These are phyloP conservation scores for Littorina saxatilis DNA, from an alignment of 1,140 invertebrate species.

Conservation along the genomic window DNA sequence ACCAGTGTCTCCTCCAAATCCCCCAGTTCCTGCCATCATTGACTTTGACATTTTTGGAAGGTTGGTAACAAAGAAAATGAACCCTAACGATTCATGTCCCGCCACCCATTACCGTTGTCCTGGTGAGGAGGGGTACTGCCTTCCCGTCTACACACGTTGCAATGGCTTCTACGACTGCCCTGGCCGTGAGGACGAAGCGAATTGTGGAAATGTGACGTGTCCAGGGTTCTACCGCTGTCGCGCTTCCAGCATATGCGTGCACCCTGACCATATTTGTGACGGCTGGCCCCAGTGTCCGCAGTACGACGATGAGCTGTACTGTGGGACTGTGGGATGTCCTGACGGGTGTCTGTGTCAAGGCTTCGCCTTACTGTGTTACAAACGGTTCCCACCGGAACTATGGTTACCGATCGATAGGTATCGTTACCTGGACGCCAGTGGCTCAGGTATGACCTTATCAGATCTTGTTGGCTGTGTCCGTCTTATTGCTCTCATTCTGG, in stretches of 20 bases:
- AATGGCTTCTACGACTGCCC: conserved; percentile 13
- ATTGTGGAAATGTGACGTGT: not conserved
- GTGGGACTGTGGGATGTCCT: not conserved
- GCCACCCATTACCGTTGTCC: conserved; percentile 4
- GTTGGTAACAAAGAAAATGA: not conserved
- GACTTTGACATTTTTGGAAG: not conserved
- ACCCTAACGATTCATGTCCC: not conserved
- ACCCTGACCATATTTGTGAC: conserved; percentile 4
- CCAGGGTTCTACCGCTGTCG: conserved; percentile 11
- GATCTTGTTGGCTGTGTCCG: not conserved
- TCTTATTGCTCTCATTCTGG: not conserved
- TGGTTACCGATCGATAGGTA: not conserved
- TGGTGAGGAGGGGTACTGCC: not conserved
- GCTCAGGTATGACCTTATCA: not conserved
- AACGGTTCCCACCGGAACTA: not conserved
- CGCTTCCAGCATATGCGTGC: not conserved
- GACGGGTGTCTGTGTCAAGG: conserved; percentile 20
- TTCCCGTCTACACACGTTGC: not conserved
- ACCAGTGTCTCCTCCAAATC: not conserved
- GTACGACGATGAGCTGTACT: conserved; percentile 20
- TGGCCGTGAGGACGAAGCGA: not conserved
- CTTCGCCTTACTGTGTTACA: not conserved
- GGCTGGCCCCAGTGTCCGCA: conserved; percentile 23
- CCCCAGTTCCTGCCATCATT: not conserved
- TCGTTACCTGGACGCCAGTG: not conserved